These are phyloP conservation scores for Celastrina argiolus DNA, from an alignment of 2,888 invertebrate genomes.

Conservation along the genomic window DNA sequence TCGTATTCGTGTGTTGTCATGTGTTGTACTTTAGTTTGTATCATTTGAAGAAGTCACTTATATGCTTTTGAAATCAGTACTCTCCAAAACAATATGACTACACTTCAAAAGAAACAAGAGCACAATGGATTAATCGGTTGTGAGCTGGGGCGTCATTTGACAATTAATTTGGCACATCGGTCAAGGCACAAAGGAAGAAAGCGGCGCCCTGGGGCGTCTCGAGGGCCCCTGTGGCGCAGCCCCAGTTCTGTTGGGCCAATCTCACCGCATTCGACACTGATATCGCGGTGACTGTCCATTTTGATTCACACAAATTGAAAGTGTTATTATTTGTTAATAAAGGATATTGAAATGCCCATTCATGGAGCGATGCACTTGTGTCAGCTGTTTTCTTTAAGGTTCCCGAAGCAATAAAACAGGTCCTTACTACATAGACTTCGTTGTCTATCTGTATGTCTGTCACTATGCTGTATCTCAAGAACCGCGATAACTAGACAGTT, in stretches of 20 bases:
- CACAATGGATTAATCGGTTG: background rate
- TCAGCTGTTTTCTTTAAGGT: background rate
- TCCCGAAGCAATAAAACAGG: too few relatives aligned
- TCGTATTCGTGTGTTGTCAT: too few relatives aligned
- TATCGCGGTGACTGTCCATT: conserved; percentile 9
- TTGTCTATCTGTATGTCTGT: too few relatives aligned
- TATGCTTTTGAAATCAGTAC: background rate
- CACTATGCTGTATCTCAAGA: too few relatives aligned
- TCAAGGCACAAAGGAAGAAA: conserved; percentile 31
- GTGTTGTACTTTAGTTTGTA: too few relatives aligned
- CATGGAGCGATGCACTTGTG: background rate
- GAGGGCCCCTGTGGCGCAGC: conserved; percentile 42
- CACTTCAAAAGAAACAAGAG: background rate
- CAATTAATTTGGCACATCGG: conserved; percentile 39
- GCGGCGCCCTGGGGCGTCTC: conserved; percentile 41
- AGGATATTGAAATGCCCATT: background rate
- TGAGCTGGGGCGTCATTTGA: conserved; percentile 29
- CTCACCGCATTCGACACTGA: conserved; percentile 13
- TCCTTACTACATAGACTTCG: too few relatives aligned
- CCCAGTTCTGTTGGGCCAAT: conserved; percentile 3
- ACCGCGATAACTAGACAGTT: too few relatives aligned
- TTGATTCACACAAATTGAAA: conserved; percentile 6
- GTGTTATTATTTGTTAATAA: background rate
- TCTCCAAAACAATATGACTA: background rate
- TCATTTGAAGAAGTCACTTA: background rate